Conservation (phyloP, 1,140 invertebrate genomes). For the Philotrypesis tridentata region DNA sequence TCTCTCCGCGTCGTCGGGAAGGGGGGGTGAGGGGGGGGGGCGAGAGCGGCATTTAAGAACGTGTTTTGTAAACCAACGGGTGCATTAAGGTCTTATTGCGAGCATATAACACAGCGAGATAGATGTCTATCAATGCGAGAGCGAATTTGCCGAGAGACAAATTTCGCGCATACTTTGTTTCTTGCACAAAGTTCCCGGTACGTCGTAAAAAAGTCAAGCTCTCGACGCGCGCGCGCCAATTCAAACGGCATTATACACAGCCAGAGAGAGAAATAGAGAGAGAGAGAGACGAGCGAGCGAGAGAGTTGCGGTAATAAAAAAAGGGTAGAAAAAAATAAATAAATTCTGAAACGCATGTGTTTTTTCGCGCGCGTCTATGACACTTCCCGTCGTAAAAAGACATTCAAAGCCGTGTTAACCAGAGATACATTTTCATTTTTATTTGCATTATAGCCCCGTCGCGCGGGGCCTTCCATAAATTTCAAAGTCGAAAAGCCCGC, state of each 20-base stretch:
- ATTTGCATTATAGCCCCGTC: background rate
- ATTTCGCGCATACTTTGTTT: background rate
- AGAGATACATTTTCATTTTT: background rate
- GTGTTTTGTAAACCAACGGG: background rate
- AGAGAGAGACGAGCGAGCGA: too few relatives aligned
- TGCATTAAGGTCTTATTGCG: too few relatives aligned
- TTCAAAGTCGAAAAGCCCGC: conserved; percentile 1
- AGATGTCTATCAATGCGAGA: background rate
- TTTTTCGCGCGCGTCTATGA: background rate
- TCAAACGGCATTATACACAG: background rate
- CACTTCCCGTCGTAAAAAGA: conserved; percentile 43
- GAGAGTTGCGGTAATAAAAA: background rate
- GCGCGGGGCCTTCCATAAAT: conserved; percentile 17
- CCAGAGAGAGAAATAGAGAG: background rate
- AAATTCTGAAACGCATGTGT: conserved; percentile 38
- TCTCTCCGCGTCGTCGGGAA: too few relatives aligned
- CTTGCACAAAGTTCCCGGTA: background rate
- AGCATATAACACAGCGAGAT: too few relatives aligned
- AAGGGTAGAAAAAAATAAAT: background rate
- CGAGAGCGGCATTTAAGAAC: too few relatives aligned
- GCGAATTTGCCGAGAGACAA: background rate
- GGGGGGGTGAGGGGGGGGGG: too few relatives aligned
- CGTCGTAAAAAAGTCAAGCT: background rate
- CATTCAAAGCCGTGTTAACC: background rate
- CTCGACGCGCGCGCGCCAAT: background rate